Conservation (phyloP, 2,797 vertebrate species). For the Mormyrus hasselquistii region DNA sequence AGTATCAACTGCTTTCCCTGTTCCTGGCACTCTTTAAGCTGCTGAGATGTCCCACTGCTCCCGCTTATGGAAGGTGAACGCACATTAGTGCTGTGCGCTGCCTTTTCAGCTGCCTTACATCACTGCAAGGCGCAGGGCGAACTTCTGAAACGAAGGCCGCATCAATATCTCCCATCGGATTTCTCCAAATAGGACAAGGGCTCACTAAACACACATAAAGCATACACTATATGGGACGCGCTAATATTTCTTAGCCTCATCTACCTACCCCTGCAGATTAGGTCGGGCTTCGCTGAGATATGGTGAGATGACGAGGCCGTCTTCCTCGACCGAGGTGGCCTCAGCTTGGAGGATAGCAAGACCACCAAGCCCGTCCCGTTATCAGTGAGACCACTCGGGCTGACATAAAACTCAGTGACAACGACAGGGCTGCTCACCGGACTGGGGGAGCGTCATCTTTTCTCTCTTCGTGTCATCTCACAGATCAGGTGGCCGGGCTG, state of each 20-base stretch:
- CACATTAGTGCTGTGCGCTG: background rate
- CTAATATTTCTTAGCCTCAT: background rate
- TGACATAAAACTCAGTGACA: background rate
- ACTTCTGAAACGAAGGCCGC: background rate
- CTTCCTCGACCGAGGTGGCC: background rate
- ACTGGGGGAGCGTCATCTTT: too few species aligned
- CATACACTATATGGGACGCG: background rate
- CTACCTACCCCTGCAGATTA: background rate
- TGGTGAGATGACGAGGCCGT: background rate
- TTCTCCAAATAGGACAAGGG: background rate
- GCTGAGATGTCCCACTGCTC: background rate
- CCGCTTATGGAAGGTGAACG: background rate
- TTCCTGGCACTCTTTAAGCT: background rate
- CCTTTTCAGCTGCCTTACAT: background rate
- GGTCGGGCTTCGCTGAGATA: background rate
- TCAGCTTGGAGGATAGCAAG: background rate
- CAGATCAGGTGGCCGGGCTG: background rate
- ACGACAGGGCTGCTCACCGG: background rate
- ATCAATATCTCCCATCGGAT: background rate
- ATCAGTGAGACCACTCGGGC: background rate
- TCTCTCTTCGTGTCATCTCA: background rate
- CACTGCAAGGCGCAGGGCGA: background rate
- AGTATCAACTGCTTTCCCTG: background rate
- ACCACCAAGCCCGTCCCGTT: background rate
- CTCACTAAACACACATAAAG: background rate